phyloP scores from a whole-genome alignment of 2,888 invertebrate genomes.

The Ophraella communa region DNA sequence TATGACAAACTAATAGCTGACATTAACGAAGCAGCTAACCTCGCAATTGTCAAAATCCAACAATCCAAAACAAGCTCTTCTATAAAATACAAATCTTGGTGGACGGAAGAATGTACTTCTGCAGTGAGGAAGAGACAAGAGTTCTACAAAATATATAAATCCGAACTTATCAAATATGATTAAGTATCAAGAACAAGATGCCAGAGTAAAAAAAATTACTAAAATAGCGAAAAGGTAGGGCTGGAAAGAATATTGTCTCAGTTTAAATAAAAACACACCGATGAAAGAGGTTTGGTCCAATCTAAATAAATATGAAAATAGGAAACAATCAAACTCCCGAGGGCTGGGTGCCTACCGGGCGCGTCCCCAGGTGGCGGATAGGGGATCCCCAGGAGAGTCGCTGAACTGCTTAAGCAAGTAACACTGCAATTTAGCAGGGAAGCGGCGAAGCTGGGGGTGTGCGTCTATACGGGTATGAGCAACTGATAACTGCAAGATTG shows the following conservation, averaged over 20 bases:
- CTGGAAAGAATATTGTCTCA: constrained; percentile 13
- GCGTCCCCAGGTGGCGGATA: too few species aligned
- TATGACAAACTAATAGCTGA: not conserved
- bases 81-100: constrained; percentile 21
- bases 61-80: not conserved
- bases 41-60: not conserved
- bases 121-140: constrained; percentile 5
- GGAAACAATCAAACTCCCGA: constrained; percentile 1
- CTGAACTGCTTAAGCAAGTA: too few species aligned
- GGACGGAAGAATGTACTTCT: constrained; percentile 12
- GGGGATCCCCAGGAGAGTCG: too few species aligned
- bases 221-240: constrained; percentile 14
- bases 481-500: too few species aligned
- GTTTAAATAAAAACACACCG: constrained; percentile 15
- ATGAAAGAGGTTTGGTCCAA: constrained; percentile 11
- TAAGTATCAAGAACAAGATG: constrained; percentile 18
- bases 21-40: not conserved
- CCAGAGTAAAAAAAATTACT: constrained; percentile 13
- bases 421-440: too few species aligned
- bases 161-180: constrained; percentile 13
- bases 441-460: too few species aligned
- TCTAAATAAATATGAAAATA: constrained; percentile 15
- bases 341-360: too few species aligned
- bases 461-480: too few species aligned
- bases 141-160: constrained; percentile 7